These are phyloP conservation scores for Noctua janthina DNA, from an alignment of 2,888 invertebrate genomes.

Conservation along the genomic window DNA sequence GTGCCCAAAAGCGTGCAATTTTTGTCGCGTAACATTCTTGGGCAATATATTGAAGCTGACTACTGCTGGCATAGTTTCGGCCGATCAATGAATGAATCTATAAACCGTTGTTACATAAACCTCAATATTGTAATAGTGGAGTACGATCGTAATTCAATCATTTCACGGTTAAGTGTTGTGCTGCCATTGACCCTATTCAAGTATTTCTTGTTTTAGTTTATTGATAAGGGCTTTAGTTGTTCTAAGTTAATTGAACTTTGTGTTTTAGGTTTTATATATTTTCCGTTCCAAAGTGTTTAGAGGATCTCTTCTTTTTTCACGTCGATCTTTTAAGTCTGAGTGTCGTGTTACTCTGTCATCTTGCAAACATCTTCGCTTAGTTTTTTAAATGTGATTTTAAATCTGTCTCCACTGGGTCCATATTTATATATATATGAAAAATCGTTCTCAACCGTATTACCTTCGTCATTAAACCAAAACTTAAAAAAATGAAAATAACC, in stretches of 20 bases:
- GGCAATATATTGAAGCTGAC: conserved; percentile 40
- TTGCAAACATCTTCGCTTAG: not conserved
- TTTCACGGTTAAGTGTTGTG: conserved; percentile 59
- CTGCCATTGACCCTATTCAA: conserved; percentile 66
- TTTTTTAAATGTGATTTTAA: not conserved
- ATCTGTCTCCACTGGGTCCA: too few species aligned
- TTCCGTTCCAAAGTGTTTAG: not conserved
- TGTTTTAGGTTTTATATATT: too few species aligned
- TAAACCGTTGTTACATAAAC: conserved; percentile 59
- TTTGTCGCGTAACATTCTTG: conserved; percentile 53
- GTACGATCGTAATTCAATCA: conserved; percentile 65
- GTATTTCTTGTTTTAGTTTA: conserved; percentile 56
- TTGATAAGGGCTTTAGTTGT: conserved; percentile 42
- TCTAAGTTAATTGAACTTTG: conserved; percentile 37
- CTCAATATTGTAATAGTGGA: conserved; percentile 53
- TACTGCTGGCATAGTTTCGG: conserved; percentile 48
- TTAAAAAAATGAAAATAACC: not conserved
- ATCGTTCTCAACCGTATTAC: not conserved
- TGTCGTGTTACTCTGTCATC: not conserved
- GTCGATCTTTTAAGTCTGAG: not conserved
- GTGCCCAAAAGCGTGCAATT: conserved; percentile 23
- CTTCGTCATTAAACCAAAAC: not conserved
- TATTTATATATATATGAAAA: not conserved
- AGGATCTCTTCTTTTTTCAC: not conserved
- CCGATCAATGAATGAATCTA: conserved; percentile 64